These are phyloP conservation scores for Macrocentrus cingulum DNA, from an alignment of 1,140 invertebrate species.

Conservation along the genomic window DNA sequence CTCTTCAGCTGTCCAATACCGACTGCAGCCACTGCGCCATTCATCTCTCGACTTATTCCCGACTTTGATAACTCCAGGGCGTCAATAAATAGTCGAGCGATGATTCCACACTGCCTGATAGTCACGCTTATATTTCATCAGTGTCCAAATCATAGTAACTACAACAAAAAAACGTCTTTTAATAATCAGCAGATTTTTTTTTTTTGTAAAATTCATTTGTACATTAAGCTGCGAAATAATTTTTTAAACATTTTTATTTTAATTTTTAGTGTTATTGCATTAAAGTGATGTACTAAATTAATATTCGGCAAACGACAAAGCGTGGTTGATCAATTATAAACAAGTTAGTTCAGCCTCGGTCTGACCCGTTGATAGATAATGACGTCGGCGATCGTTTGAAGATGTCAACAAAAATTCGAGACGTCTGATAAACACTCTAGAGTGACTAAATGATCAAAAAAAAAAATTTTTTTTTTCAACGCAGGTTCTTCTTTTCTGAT, in stretches of 20 bases:
- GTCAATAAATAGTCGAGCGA: neutral
- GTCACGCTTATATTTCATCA: constrained; percentile 1
- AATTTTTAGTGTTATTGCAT: too few species aligned
- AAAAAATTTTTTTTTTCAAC: too few species aligned
- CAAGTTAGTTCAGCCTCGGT: neutral
- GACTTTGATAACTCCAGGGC: neutral
- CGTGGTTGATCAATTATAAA: too few species aligned
- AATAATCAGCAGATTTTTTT: too few species aligned
- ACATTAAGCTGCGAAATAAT: too few species aligned
- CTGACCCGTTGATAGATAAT: constrained; percentile 8
- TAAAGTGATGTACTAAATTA: too few species aligned
- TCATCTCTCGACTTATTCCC: neutral
- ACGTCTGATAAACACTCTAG: neutral
- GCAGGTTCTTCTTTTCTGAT: too few species aligned
- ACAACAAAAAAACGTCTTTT: neutral
- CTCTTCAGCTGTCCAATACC: neutral
- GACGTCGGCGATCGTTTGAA: neutral
- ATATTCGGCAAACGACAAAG: neutral
- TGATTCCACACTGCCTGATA: neutral
- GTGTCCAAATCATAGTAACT: neutral
- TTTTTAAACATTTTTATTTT: too few species aligned
- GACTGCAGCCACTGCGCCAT: neutral
- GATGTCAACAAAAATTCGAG: neutral
- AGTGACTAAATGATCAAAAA: neutral
- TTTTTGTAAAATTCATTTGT: too few species aligned